These are phyloP conservation scores for Hydrozoanthus gracilis DNA, from an alignment of 92 coral and sea anemone genomes.

Conservation along the genomic window DNA sequence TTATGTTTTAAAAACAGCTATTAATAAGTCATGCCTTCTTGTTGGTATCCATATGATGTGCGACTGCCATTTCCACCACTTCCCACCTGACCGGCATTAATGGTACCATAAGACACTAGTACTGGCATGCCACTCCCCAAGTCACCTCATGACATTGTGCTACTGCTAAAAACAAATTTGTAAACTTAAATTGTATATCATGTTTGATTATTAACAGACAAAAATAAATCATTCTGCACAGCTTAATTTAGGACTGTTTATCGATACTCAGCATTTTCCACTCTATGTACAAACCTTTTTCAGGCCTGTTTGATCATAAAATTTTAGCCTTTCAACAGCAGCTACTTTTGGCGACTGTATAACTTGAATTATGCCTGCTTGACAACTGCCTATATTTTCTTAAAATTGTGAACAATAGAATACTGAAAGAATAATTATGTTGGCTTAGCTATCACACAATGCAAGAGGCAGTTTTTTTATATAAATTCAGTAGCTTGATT, in stretches of 20 bases:
- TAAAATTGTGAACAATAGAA: neutral
- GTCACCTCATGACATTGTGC: too few species aligned
- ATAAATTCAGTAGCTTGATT: neutral
- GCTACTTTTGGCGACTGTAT: neutral
- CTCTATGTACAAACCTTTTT: constrained; percentile 9
- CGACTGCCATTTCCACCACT: too few species aligned
- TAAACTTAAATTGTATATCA: constrained; percentile 5
- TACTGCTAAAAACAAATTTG: neutral
- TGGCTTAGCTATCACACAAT: neutral
- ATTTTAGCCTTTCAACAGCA: neutral
- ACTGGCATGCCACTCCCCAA: too few species aligned
- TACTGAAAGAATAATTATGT: neutral
- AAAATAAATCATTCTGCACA: neutral
- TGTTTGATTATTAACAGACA: constrained; percentile 3
- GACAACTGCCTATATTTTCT: neutral
- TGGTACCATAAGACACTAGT: too few species aligned
- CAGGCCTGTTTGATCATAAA: constrained; percentile 1
- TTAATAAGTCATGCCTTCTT: too few species aligned
- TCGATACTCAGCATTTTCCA: constrained; percentile 4
- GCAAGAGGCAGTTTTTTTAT: neutral
- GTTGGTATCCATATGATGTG: too few species aligned
- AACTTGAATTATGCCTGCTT: constrained; percentile 2
- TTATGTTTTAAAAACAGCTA: neutral
- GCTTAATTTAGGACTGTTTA: neutral
- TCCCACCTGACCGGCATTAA: too few species aligned